Evolutionary conservation across 2,113 vertebrate genomes (phyloP), one percentile per base, ranked within the genome.

Genomic region (Pangasianodon hypophthalmus): DNA sequence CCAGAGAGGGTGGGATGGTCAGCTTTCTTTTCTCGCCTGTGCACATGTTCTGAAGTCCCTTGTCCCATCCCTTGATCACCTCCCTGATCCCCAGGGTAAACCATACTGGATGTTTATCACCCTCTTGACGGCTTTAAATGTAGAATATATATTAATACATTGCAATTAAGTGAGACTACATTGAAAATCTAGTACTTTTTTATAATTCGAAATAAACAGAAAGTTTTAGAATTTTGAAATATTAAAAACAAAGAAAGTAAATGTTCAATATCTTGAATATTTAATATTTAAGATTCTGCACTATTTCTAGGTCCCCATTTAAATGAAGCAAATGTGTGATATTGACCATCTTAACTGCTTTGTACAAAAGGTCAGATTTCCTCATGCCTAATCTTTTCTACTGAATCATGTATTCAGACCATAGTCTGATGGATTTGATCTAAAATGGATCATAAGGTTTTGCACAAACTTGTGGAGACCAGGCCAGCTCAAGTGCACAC

Each of bases 1-100:
- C 98, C 91, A 99, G 95, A 60, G 96, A 94, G 67, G 98, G 95
- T 87, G 98, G 98, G 87, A 99, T 87, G 41, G 93, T 97, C 67
- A 99, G 94, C 90, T 98, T 98, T 89, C 98, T 95, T 91, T 97
- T 97, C 92, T 99, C 98, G 92, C 98, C 98, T 21, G 95, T 91
- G 93, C 98, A 99, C 98, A 99, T 99, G 86, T 96, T 94, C 93
- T 96, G 95, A 91, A 99, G 93, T 85, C 98, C 98, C 91, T 95
- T 98, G 93, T 99, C 98, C 98, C 98, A 99, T 86, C 98, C 98
- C 93, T 95, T 96, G 88, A 99, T 95, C 71, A 96, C 97, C 94
- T 99, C 98, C 92, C 91, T 93, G 90, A 97, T 96, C 88, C 98
- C 98, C 93, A 99, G 95, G 0, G 97, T 99, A 93, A 99, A 98